A percentile compares a stretch with the other conserved stretches of the same genome.
phyloP scores from a whole-genome alignment of 2,888 invertebrate genomes.

The Chloroclysta siterata region DNA sequence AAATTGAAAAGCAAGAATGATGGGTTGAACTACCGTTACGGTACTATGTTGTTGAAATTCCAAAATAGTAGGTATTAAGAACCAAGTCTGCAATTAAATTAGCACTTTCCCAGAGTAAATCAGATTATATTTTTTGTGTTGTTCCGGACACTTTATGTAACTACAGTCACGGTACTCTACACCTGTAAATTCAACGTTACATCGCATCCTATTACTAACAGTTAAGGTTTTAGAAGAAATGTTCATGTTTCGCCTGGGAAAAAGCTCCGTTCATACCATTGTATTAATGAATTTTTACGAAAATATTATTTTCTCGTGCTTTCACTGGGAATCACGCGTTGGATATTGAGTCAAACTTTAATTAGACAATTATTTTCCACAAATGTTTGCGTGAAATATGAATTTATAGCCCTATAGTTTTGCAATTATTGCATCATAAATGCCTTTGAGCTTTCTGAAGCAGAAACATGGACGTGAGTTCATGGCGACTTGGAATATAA shows the following conservation, averaged over 20 bases:
- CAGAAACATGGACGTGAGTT: conserved; percentile 44
- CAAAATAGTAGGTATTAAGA: conserved; percentile 3
- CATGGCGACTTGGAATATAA: conserved; percentile 48
- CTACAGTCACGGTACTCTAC: conserved; percentile 24
- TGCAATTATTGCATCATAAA: conserved; percentile 47
- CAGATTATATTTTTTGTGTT: conserved; percentile 10
- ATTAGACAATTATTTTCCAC: conserved; percentile 65
- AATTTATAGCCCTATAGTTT: conserved; percentile 56
- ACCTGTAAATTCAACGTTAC: conserved; percentile 23
- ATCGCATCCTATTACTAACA: conserved; percentile 21
- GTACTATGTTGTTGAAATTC: conserved; percentile 8
- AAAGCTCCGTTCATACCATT: conserved; percentile 12
- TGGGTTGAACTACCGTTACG: conserved; percentile 5
- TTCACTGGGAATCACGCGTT: conserved; percentile 18
- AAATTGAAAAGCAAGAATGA: conserved; percentile 5
- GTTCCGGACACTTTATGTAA: conserved; percentile 18
- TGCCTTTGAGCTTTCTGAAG: conserved; percentile 44
- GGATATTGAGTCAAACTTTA: conserved; percentile 58
- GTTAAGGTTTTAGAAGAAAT: conserved; percentile 19
- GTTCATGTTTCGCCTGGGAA: conserved; percentile 15
- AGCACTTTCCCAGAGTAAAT: conserved; percentile 26
- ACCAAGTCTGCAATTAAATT: conserved; percentile 21
- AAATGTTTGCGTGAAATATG: conserved; percentile 64
- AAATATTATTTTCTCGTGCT: conserved; percentile 9
- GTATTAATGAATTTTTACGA: conserved; percentile 17